Evolutionary conservation across 2,113 vertebrate species (phyloP), one percentile per base, ranked within the genome.

Genomic region (Podarcis muralis): DNA sequence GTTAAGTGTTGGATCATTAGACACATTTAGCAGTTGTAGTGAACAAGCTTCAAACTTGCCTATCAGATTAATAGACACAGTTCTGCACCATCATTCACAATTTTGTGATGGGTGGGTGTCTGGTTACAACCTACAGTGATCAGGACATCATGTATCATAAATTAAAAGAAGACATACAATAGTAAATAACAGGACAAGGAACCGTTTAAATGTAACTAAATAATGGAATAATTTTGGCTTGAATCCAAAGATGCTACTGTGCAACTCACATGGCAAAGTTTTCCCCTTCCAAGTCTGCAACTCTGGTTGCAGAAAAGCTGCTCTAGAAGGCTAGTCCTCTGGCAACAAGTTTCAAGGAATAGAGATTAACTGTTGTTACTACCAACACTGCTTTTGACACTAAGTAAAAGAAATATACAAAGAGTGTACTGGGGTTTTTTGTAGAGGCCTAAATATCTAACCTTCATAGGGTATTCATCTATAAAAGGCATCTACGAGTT

Each of bases 401-500:
- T 66, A 62, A 0, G 0, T 1, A 18, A 48, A 83, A 65, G 81
- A 53, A 0, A 88, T 30, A 88, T 65, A 87, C 32, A 72, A 53
- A 68, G 59, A 57, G 71, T 57, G 48, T 25, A 59, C 75, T 0
- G 40, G 69, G 88, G 5, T 9, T 53, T 6, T 9, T 53, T 83
- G 2, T 81, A 66, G 86, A 90, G 71, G 83, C 90, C 80, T 89
- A 92, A 94, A 90, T 90, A 92, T 88, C 85, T 91, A 95, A 93
- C 89, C 91, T 86, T 87, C 89, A 27, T 78, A 62, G 72, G 84
- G 85, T 91, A 89, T 81, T 94, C 89, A 94, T 93, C 95, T 94
- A 93, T 89, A 93, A 91, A 93, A 94, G 90, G 92, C 93, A 93
- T 93, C 84, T 81, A 93, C 48, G 93, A 87, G 81, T 92, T 92